phyloP scores from a whole-genome alignment of 1,140 invertebrate species.

The Grapholita molesta region DNA sequence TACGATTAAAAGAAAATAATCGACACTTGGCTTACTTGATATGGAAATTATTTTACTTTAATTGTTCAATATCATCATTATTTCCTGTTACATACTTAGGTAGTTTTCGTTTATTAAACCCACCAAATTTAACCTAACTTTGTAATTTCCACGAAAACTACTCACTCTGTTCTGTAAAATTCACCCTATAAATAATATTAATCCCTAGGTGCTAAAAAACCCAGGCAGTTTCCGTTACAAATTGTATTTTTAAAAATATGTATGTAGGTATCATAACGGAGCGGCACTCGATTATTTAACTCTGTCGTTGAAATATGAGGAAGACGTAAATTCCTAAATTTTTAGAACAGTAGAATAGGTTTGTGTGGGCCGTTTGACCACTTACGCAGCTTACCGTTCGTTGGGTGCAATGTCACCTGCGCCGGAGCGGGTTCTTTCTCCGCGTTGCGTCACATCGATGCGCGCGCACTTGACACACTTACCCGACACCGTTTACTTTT shows the following conservation, averaged over 20 bases:
- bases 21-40: too few relatives aligned
- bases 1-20: not conserved
- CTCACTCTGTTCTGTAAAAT: too few relatives aligned
- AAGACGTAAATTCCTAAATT: not conserved
- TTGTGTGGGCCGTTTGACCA: not conserved
- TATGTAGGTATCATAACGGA: too few relatives aligned
- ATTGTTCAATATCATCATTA: too few relatives aligned
- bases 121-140: too few relatives aligned
- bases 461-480: conserved; percentile 52
- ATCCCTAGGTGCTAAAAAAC: too few relatives aligned
- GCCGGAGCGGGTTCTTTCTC: conserved; percentile 24
- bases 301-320: not conserved
- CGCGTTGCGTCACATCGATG: conserved; percentile 36
- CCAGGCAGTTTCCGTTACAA: too few relatives aligned
- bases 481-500: conserved; percentile 33
- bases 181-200: too few relatives aligned
- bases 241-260: too few relatives aligned
- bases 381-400: conserved; percentile 15
- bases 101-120: not conserved
- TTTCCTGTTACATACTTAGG: too few relatives aligned
- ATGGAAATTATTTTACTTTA: too few relatives aligned
- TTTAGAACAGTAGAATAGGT: not conserved
- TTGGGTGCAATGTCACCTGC: conserved; percentile 35
- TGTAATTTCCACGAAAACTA: too few relatives aligned
- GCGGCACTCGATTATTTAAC: not conserved